Conservation (phyloP, 2,888 invertebrate species). For the Mellilla xanthometata region DNA sequence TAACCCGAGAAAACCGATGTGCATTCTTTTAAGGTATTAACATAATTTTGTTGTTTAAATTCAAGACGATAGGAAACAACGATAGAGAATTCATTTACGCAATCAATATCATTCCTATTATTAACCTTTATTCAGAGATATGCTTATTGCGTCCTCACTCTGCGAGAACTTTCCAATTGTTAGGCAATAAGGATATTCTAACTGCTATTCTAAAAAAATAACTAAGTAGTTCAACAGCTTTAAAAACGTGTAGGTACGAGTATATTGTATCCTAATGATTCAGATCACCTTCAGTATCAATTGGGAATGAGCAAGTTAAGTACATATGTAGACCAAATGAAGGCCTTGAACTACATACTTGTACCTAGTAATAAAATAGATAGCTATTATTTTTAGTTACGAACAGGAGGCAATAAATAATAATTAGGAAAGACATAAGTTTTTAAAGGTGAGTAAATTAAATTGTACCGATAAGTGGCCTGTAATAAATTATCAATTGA, state of each 20-base stretch:
- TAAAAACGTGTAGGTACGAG: no score
- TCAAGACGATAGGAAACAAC: constrained; percentile 24
- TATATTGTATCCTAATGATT: not conserved
- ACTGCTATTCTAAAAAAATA: not conserved
- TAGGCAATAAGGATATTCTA: constrained; percentile 4
- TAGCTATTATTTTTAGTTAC: not conserved
- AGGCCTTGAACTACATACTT: constrained; percentile 25
- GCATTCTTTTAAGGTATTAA: constrained; percentile 24
- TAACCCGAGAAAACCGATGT: no score
- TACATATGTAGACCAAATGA: constrained; percentile 20
- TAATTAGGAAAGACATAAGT: not conserved
- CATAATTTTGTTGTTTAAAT: constrained; percentile 36
- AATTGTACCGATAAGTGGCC: not conserved
- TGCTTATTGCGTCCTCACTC: constrained; percentile 4
- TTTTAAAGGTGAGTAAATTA: not conserved
- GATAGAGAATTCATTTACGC: constrained; percentile 21
- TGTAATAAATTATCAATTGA: not conserved
- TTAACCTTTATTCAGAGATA: constrained; percentile 12
- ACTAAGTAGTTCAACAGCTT: no score
- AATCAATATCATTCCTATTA: constrained; percentile 16
- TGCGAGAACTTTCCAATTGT: constrained; percentile 7
- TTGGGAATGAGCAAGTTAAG: not conserved
- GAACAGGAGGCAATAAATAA: constrained; percentile 5
- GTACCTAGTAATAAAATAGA: no score
- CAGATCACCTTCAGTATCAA: constrained; percentile 2